Base-by-base conservation (phyloP, 2,113 vertebrate species). In the Pyxicephalus adspersus region DNA sequence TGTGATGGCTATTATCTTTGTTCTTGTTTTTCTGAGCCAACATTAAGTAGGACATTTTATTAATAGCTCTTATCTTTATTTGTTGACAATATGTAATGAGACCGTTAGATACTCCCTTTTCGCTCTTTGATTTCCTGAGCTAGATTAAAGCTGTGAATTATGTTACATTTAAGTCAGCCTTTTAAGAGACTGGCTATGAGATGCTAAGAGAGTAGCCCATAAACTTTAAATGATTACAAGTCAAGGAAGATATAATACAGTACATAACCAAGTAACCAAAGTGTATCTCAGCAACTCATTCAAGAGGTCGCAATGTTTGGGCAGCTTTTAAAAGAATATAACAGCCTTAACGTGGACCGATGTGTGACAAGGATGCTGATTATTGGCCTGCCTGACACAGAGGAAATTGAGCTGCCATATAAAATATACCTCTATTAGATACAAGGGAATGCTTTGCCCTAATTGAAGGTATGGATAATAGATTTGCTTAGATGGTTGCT, bases 21-120 rank as follows among this genome's bases (percentile, higher is more conserved):
- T 38, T 23, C 71, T 74, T 74, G 70, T 74, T 74, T 74, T 74
- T 18, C 71, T 23, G 54, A 23, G n/a, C 13, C 55, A 38, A 29
- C 71, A 74, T 74, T 74, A 74, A 60, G 54, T 74, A 74, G 71
- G 71, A 20, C 54, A 23, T 74, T 74, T 74, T 74, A 74, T 74
- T 74, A 74, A 74, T 74, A 31, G 54, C 29, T 74, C 71, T 74
- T 74, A 74, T 74, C 71, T 28, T 55, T 19, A 23, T 54, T 60
- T 74, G 71, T 74, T 74, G 71, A 74, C 71, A 74, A 58, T 60
- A 60, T 74, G 71, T 74, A 74, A 74, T 74, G 71, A 60, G 29
- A 34, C 54, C n/a, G 54, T 54, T 74, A 74, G 71, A 74, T 74
- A 60, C 71, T 74, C 71, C 71, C 71, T 74, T 74, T 74, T 16